A percentile compares a stretch with the other conserved stretches of the same genome.
Evolutionary conservation across 2,113 vertebrate species (phyloP).

Genomic region (Phalacrocorax pelagicus): DNA sequence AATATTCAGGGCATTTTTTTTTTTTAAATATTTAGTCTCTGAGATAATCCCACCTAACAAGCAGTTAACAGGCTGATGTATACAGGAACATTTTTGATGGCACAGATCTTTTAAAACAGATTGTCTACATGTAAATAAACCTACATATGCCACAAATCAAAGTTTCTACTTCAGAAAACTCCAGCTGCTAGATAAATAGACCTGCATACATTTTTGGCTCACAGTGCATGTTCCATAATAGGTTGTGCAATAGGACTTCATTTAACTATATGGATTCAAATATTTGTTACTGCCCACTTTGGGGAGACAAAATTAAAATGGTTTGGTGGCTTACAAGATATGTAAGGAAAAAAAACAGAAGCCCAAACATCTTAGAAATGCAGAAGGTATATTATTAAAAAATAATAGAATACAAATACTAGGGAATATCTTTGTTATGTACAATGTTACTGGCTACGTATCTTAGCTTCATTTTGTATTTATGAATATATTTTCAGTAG

Average conservation of each 20-base stretch:
- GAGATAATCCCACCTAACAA: background rate
- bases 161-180: constrained; percentile 51
- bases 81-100: background rate
- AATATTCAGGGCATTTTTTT: background rate
- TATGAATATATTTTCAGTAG: constrained; percentile 76
- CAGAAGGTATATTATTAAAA: constrained; percentile 55
- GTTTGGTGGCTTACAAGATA: background rate
- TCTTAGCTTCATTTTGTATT: constrained; percentile 74
- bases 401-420: constrained; percentile 22
- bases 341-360: constrained; percentile 15
- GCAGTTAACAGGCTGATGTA: background rate
- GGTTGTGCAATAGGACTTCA: background rate
- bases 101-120: constrained; percentile 27
- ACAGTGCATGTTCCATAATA: background rate
- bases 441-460: constrained; percentile 46
- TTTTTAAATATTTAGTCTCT: background rate
- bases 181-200: background rate
- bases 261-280: background rate
- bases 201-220: background rate
- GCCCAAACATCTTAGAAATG: background rate
- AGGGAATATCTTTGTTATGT: constrained; percentile 50
- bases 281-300: constrained; percentile 27
- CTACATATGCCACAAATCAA: constrained; percentile 32
- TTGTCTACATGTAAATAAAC: background rate
- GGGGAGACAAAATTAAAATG: constrained; percentile 52